Conservation (phyloP, 2,888 invertebrate genomes). For the Cryptosula pallasiana region DNA sequence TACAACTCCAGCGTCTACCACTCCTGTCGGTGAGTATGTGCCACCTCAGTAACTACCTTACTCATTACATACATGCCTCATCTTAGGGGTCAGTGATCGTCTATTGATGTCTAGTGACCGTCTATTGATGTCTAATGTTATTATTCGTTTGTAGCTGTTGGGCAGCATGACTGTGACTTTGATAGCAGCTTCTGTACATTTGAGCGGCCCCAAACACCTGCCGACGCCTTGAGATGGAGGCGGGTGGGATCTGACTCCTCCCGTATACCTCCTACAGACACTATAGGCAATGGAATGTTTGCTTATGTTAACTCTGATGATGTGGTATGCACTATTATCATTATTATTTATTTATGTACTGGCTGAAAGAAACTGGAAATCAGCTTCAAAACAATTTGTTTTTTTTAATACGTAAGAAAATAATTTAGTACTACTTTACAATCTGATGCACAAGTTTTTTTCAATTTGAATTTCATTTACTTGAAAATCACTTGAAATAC, state of each 20-base stretch:
- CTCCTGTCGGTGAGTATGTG: neutral
- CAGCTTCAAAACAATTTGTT: too few relatives aligned
- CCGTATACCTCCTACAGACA: neutral
- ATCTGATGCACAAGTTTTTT: too few relatives aligned
- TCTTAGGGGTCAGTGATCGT: too few relatives aligned
- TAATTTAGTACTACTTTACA: too few relatives aligned
- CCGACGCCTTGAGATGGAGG: neutral
- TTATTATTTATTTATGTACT: neutral
- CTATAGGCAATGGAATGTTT: neutral
- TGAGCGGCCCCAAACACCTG: neutral
- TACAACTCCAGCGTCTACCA: neutral
- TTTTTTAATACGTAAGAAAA: too few relatives aligned
- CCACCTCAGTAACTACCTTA: too few relatives aligned
- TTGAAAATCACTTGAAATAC: too few relatives aligned
- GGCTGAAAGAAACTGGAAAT: too few relatives aligned
- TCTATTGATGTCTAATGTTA: neutral
- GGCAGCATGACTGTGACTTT: neutral
- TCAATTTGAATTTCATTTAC: too few relatives aligned
- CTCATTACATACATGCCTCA: too few relatives aligned
- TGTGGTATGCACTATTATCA: neutral
- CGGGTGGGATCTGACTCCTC: neutral
- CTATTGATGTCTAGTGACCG: neutral
- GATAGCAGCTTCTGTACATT: neutral
- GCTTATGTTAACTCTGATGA: neutral
- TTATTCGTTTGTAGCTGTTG: neutral